Base-by-base conservation (phyloP, 2,113 vertebrate genomes). In the Pseudonaja textilis region DNA sequence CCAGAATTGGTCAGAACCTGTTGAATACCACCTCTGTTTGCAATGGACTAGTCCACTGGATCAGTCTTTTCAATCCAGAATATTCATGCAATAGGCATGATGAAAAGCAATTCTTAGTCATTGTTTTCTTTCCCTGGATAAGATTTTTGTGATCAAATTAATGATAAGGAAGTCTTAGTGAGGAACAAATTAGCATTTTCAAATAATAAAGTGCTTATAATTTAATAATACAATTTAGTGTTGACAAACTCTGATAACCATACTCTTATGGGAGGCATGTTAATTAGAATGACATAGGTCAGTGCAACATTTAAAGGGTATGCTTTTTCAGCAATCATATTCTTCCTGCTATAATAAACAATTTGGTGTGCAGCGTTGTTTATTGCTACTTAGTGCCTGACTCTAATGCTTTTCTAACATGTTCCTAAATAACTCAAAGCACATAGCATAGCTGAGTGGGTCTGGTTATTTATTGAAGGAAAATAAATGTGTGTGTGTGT, bases 241-340 rank as follows among this genome's bases (percentile, higher is more conserved):
- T 56, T 89, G 88, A 57, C 18, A 89, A 39, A 42, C n/a, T 42
- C 55, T 57, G 88, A 89, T 39, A n/a, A 57, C 34, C 4, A 5
- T 57, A 23, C 56, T 89, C 34, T 54, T 55, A 57, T 89, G 88
- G 12, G n/a, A 88, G 20, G 55, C 55, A 57, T 89, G 54, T 55
- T 89, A 89, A 89, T 89, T 57, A 57, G n/a, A 56, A 34, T 89
- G 54, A 89, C 88, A 87, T 47, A 87, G 86, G 47, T 89, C 20
- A 81, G n/a, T 89, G 55, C 26, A 55, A 55, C 29, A 56, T 88
- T 88, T n/a, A 87, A 87, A 88, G 87, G 29, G 18, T 88, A 34
- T 56, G n/a, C 87, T 55, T 88, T 88, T 55, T 56, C n/a, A 55
- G 52, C 52, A 88, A 88, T n/a, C 18, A 88, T 88, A 88, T 88